Evolutionary conservation across 2,888 invertebrate species (phyloP).

Genomic region (Eupeodes luniger): DNA sequence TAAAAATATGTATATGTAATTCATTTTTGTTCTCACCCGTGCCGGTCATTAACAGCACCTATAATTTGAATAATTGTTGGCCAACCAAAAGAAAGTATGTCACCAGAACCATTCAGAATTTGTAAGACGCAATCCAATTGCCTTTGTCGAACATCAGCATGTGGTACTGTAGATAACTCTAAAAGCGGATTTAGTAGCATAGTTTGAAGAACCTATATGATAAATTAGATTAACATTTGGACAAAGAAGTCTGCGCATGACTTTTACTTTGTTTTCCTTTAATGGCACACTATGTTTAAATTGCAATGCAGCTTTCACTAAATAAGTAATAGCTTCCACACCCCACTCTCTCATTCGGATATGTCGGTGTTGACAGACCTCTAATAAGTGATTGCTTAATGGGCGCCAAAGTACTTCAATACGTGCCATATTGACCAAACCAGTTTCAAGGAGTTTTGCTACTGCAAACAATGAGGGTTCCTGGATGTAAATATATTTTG

Average conservation of each 20-base stretch:
- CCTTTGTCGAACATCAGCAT: constrained; percentile 96
- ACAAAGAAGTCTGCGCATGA: neutral
- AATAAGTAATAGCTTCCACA: constrained; percentile 96
- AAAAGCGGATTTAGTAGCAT: constrained; percentile 94
- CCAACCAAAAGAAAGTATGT: constrained; percentile 97
- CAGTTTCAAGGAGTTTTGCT: constrained; percentile 98
- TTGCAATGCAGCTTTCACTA: constrained; percentile 95
- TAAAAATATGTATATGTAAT: no score
- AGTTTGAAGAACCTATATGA: constrained; percentile 90
- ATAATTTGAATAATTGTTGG: constrained; percentile 96
- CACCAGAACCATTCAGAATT: constrained; percentile 96
- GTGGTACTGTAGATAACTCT: constrained; percentile 95
- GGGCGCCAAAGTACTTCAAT: constrained; percentile 98
- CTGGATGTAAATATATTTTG: constrained; percentile 82
- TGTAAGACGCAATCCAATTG: constrained; percentile 97
- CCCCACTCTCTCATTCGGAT: constrained; percentile 99
- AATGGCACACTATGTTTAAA: constrained; percentile 93
- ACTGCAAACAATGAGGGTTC: constrained; percentile 99
- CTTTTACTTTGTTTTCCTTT: constrained; percentile 91
- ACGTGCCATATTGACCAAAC: constrained; percentile 95
- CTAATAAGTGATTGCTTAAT: constrained; percentile 96
- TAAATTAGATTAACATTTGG: neutral
- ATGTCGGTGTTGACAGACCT: constrained; percentile 98
- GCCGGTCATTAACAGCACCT: constrained; percentile 96
- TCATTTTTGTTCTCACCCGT: constrained; percentile 87